Percentiles rank a stretch among this genome's conserved stretches.
phyloP scores from a whole-genome alignment of 2,888 invertebrate species.

The Selenia dentaria region DNA sequence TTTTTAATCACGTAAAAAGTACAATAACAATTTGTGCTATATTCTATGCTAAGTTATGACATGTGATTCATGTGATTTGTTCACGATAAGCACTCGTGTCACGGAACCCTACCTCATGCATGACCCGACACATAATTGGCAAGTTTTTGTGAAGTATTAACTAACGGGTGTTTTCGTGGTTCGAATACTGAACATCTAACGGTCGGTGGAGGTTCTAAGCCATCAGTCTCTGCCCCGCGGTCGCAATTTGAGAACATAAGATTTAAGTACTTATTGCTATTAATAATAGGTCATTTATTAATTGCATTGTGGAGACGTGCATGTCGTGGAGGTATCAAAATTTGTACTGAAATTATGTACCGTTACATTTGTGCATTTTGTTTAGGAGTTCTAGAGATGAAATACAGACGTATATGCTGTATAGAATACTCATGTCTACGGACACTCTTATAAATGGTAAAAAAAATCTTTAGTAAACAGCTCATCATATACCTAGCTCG shows the following conservation, averaged over 20 bases:
- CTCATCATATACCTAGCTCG: too few relatives aligned
- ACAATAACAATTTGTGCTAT: too few relatives aligned
- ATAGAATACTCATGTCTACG: too few relatives aligned
- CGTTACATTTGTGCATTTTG: too few relatives aligned
- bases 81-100: too few relatives aligned
- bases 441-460: too few relatives aligned
- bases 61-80: too few relatives aligned
- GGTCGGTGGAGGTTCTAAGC: constrained; percentile 17
- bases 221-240: constrained; percentile 20
- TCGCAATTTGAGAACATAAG: constrained; percentile 23
- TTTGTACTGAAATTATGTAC: constrained; percentile 11
- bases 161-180: constrained; percentile 31
- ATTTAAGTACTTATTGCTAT: constrained; percentile 22
- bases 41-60: too few relatives aligned
- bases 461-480: too few relatives aligned
- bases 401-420: too few relatives aligned
- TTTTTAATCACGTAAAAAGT: too few relatives aligned
- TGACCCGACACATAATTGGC: not conserved
- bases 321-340: constrained; percentile 26
- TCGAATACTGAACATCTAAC: constrained; percentile 20
- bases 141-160: constrained; percentile 20
- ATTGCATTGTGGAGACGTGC: constrained; percentile 19
- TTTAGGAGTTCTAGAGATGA: too few relatives aligned
- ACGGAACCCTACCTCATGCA: not conserved
- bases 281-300: constrained; percentile 22